Conservation (phyloP, 2,888 invertebrate genomes). For the Nephrocerus scutellatus region DNA sequence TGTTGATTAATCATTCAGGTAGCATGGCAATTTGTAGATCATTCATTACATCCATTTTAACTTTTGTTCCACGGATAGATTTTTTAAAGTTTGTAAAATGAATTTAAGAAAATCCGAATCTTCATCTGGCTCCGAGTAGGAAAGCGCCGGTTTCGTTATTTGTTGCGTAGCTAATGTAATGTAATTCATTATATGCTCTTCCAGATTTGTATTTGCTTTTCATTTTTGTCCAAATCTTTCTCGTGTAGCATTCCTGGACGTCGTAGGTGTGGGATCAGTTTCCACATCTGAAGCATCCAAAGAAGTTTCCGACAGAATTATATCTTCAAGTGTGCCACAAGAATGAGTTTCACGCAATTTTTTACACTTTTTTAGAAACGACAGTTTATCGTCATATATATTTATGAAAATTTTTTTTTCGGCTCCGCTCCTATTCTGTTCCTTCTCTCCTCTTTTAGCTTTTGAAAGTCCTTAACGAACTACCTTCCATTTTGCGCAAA, state of each 20-base stretch:
- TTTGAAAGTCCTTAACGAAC: constrained; percentile 7
- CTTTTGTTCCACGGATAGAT: no score
- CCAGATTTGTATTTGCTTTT: no score
- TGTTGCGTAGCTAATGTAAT: no score
- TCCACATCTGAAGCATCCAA: no score
- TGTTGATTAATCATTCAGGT: constrained; percentile 1
- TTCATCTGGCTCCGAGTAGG: constrained; percentile 3
- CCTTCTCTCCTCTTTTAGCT: constrained; percentile 3
- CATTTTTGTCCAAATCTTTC: not conserved
- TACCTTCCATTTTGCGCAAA: no score
- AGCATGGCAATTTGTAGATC: constrained; percentile 4
- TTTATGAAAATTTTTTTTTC: not conserved
- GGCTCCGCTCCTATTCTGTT: constrained; percentile 1
- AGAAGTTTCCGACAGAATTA: not conserved
- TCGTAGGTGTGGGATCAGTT: no score
- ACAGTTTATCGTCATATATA: constrained; percentile 2
- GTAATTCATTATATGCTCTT: no score
- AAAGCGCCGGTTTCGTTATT: not conserved
- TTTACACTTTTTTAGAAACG: not conserved
- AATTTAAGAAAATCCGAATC: constrained; percentile 6
- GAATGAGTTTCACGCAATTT: no score
- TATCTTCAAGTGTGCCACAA: not conserved
- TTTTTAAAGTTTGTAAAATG: constrained; percentile 6
- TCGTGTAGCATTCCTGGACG: constrained; percentile 4
- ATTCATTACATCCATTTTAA: no score